Conservation (phyloP, 2,888 invertebrate species). For the Thumatha senex region DNA sequence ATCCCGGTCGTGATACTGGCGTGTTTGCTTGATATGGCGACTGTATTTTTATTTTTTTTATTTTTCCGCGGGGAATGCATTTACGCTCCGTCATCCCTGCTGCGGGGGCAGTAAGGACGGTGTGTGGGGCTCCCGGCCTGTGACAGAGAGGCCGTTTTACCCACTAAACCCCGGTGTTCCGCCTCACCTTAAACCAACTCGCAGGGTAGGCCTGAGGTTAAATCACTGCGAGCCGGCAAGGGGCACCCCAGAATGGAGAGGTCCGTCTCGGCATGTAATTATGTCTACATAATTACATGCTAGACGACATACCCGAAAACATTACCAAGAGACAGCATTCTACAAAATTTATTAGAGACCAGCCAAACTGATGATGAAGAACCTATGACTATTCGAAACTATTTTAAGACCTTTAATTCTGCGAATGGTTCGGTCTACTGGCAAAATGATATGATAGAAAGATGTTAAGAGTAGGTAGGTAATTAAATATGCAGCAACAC, state of each 20-base stretch:
- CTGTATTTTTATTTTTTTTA: not conserved
- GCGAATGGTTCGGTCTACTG: not conserved
- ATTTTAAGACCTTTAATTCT: not conserved
- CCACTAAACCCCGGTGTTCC: no score
- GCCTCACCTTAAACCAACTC: no score
- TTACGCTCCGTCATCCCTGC: no score
- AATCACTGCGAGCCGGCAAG: no score
- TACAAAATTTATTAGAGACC: constrained; percentile 4
- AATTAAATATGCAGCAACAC: no score
- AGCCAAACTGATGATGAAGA: constrained; percentile 7
- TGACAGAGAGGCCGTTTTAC: no score
- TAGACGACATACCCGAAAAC: not conserved
- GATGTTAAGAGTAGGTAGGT: constrained; percentile 7
- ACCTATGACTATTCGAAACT: constrained; percentile 7
- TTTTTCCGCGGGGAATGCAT: no score
- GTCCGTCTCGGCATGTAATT: no score
- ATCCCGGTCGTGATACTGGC: constrained; percentile 17
- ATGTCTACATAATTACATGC: not conserved
- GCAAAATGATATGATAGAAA: constrained; percentile 5
- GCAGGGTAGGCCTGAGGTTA: no score
- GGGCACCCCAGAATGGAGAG: no score
- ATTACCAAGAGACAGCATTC: constrained; percentile 5
- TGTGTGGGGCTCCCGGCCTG: no score
- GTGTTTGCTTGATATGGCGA: not conserved
- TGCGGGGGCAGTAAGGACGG: no score